phyloP scores from a whole-genome alignment of 1,140 invertebrate species.

The Ylistrum balloti region DNA sequence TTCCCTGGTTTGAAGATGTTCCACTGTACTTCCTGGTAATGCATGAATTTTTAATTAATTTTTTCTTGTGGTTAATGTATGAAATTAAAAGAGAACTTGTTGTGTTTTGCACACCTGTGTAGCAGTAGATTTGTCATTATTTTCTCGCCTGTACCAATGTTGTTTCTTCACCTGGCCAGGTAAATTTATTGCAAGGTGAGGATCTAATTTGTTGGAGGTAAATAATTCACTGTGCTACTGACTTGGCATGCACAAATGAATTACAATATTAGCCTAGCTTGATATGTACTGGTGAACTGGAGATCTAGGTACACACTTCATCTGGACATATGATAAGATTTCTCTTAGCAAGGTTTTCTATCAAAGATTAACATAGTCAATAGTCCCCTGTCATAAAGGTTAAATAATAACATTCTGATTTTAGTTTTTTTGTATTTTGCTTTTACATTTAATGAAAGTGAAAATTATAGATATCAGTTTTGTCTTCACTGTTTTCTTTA shows the following conservation, averaged over 20 bases:
- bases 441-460: too few relatives aligned
- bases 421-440: too few relatives aligned
- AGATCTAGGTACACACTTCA: not conserved
- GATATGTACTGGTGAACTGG: conserved; percentile 5
- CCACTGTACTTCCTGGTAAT: too few relatives aligned
- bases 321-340: not conserved
- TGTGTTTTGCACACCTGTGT: not conserved
- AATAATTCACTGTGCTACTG: conserved; percentile 18
- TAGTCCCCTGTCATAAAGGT: too few relatives aligned
- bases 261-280: not conserved
- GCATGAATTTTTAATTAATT: too few relatives aligned
- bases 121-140: not conserved
- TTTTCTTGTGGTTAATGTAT: not conserved
- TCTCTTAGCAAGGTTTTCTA: too few relatives aligned
- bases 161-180: conserved; percentile 6
- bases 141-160: not conserved
- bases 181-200: conserved; percentile 22
- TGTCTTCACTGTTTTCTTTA: too few relatives aligned
- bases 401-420: too few relatives aligned
- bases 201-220: conserved; percentile 18
- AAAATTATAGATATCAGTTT: too few relatives aligned
- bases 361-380: too few relatives aligned
- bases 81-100: not conserved
- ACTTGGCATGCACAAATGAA: conserved; percentile 24
- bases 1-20: too few relatives aligned